phyloP scores from a whole-genome alignment of 2,113 vertebrate species.

The Anguilla rostrata region DNA sequence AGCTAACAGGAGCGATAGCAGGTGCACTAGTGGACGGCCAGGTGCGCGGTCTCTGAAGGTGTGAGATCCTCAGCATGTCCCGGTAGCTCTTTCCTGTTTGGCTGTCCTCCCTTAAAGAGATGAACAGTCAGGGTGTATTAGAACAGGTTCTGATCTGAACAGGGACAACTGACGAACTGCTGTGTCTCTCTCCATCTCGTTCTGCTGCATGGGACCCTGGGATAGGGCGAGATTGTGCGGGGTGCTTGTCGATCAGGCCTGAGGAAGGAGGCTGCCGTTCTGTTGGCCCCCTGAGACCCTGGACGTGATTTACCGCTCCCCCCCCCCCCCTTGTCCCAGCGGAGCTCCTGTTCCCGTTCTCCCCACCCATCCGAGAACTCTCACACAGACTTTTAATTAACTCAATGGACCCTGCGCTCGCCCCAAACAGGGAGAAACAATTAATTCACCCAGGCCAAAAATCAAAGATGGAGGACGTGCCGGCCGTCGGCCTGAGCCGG shows the following conservation, averaged over 20 bases:
- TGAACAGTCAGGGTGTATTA: background rate
- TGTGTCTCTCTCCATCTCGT: background rate
- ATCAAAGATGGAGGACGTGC: background rate
- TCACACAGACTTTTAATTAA: constrained; percentile 14
- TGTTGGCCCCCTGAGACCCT: background rate
- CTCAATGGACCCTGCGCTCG: constrained; percentile 15
- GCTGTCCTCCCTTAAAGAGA: background rate
- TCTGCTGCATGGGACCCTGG: background rate
- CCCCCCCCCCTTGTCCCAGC: background rate
- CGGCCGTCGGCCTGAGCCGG: background rate
- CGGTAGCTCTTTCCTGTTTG: background rate
- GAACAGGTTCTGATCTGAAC: background rate
- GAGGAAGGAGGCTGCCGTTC: background rate
- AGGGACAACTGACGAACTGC: background rate
- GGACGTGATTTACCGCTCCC: constrained; percentile 17
- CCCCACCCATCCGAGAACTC: background rate
- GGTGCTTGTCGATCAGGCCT: background rate
- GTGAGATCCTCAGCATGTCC: background rate
- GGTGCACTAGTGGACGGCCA: too few species aligned
- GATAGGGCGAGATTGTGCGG: background rate
- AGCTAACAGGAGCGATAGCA: background rate
- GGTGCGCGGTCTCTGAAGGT: background rate
- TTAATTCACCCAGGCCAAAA: background rate
- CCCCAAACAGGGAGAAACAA: background rate
- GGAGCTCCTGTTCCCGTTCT: background rate